Percentiles rank a stretch among this genome's conserved stretches.
These are phyloP conservation scores for Gonioctena quinquepunctata DNA, from an alignment of 1,140 invertebrate species.

Conservation along the genomic window DNA sequence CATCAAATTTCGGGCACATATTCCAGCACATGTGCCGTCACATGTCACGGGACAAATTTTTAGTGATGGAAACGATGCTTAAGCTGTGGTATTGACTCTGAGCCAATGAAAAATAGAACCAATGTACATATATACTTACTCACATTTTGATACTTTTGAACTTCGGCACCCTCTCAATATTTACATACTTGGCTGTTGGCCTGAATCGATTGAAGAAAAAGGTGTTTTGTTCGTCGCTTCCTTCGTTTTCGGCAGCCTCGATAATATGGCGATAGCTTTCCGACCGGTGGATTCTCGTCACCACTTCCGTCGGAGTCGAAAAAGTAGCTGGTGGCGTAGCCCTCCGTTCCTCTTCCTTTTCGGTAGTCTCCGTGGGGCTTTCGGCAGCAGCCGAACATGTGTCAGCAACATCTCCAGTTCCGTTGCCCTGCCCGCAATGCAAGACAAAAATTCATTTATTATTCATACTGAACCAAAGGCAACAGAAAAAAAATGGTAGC, in stretches of 20 bases:
- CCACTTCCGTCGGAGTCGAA: constrained; percentile 29
- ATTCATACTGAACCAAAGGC: too few relatives aligned
- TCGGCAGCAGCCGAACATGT: constrained; percentile 62
- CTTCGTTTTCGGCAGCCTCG: constrained; percentile 54
- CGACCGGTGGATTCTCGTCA: constrained; percentile 59
- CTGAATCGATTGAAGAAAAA: constrained; percentile 62
- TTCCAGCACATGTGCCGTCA: too few relatives aligned
- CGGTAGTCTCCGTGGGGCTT: constrained; percentile 25
- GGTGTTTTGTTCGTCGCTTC: constrained; percentile 52
- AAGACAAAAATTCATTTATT: constrained; percentile 5
- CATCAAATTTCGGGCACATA: too few relatives aligned
- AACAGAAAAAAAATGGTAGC: too few relatives aligned
- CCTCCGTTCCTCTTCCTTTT: constrained; percentile 44
- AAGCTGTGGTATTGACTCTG: too few relatives aligned
- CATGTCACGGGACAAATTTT: too few relatives aligned
- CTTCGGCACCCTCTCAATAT: constrained; percentile 50
- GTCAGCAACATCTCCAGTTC: constrained; percentile 65
- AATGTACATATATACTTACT: constrained; percentile 19
- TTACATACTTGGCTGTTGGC: constrained; percentile 55
- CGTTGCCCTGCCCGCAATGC: constrained; percentile 67
- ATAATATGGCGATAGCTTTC: constrained; percentile 60
- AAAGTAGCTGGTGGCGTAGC: constrained; percentile 13
- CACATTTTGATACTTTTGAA: constrained; percentile 51
- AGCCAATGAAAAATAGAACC: too few relatives aligned
- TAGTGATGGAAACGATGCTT: too few relatives aligned